Base-by-base conservation (phyloP, 2,888 invertebrate genomes). In the Tetranychus truncatus region DNA sequence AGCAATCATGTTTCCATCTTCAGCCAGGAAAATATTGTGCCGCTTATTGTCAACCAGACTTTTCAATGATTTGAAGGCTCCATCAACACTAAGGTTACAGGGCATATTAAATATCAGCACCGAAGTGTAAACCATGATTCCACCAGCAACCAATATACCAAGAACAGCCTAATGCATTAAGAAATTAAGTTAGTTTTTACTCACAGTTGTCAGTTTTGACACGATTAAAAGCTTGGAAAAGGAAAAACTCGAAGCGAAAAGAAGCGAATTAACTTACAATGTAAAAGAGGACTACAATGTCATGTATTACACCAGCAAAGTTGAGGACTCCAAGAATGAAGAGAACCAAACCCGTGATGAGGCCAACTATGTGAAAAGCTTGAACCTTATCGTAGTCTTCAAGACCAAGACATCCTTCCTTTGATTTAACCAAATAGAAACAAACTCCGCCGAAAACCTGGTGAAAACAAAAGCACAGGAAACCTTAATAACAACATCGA, bases 1-100 rank as follows among this genome's bases (percentile, higher is more conserved):
- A 67, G 67, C 67, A n/a, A 67, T 67, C 67, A 67, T 21, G 9
- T 67, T 21, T 18, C 67, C 67, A 67, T 67, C 67, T 67, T 67
- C 24, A 67, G 67, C 67, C 18, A 24, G 5, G 24, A 67, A 67
- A 67, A 67, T 67, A 5, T 67, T 67, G n/a, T 21, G 20, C 3
- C 24, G 8, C 20, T 67, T 67, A n/a, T 67, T 67, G 67, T 67
- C 24, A n/a, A 67, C 67, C 9, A 21, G 8, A 21, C 67, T 24
- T 21, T 67, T 67, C 67, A 67, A n/a, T 67, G 20, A 8, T 21
- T 67, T 24, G 0, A 55, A 55, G 11, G 55, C 55, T 55, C 55
- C 55, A 55, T 55, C 55, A 1, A 15, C 55, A n/a, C 18, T 67
- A 0, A 67, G 67, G 5, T 20, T 67, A 24, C 67, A 67, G 1